Evolutionary conservation across 1,140 invertebrate genomes (phyloP).

Genomic region (Mactra quadrangularis): DNA sequence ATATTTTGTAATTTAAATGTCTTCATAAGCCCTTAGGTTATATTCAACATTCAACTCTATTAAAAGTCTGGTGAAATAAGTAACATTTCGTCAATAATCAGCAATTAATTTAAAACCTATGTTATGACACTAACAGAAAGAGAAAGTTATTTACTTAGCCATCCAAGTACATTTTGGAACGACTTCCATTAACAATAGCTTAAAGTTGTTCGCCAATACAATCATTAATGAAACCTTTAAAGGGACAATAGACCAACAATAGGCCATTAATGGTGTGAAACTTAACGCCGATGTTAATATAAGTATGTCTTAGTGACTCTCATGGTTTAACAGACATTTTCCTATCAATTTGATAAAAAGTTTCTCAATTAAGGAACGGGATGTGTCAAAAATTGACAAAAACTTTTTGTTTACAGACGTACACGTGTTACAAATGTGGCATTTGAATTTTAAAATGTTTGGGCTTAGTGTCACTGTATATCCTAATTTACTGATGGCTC

Average conservation of each 20-base stretch:
- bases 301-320: slow-evolving; percentile 27
- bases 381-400: slow-evolving; percentile 51
- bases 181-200: slow-evolving; percentile 28
- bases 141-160: slow-evolving; percentile 46
- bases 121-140: slow-evolving; percentile 25
- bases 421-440: slow-evolving; percentile 47
- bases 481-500: neutral
- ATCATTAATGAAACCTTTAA: slow-evolving; percentile 34
- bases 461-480: slow-evolving; percentile 53
- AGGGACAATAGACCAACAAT: slow-evolving; percentile 45
- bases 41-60: too few species aligned
- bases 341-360: too few species aligned
- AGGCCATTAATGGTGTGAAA: slow-evolving; percentile 6
- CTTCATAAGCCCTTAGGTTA: too few species aligned
- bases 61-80: neutral
- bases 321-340: too few species aligned
- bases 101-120: slow-evolving; percentile 53
- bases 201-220: slow-evolving; percentile 17
- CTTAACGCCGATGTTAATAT: slow-evolving; percentile 5
- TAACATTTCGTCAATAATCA: slow-evolving; percentile 27
- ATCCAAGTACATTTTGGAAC: slow-evolving; percentile 33
- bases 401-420: slow-evolving; percentile 52
- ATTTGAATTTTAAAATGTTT: slow-evolving; percentile 1
- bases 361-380: slow-evolving; percentile 35
- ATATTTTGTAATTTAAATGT: too few species aligned